These are phyloP conservation scores for Pollenia griseotomentosa DNA, from an alignment of 2,888 invertebrate genomes.

Conservation along the genomic window DNA sequence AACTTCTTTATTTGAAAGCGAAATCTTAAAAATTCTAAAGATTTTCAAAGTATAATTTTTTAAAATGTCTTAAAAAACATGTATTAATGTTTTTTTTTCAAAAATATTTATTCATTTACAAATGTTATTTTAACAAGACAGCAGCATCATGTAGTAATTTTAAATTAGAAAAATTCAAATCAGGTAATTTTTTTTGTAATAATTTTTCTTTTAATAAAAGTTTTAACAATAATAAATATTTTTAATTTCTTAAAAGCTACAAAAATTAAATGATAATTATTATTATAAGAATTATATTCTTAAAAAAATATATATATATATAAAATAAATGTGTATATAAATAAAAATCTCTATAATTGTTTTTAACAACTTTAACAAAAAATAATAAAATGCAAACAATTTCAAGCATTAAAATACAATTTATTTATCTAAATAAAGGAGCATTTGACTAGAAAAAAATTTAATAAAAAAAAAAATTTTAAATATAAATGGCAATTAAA, in stretches of 20 bases:
- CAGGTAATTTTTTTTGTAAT: constrained; percentile 11
- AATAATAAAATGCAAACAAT: constrained; percentile 59
- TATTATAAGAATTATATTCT: constrained; percentile 62
- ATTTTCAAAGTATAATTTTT: no score
- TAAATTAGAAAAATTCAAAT: no score
- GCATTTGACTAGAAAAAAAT: constrained; percentile 71
- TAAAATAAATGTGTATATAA: constrained; percentile 30
- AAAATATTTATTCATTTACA: no score
- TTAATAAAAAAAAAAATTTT: constrained; percentile 33
- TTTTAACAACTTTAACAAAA: constrained; percentile 41
- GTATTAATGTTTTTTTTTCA: no score
- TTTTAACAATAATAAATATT: constrained; percentile 66
- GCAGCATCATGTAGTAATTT: no score
- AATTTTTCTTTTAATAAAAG: constrained; percentile 23
- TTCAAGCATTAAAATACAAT: constrained; percentile 62
- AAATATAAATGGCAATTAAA: constrained; percentile 66
- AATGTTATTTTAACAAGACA: no score
- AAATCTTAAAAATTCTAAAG: no score
- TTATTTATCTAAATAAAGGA: constrained; percentile 67
- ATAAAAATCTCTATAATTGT: constrained; percentile 55
- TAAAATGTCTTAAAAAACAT: no score
- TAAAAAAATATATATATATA: constrained; percentile 21
- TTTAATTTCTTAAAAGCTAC: constrained; percentile 48
- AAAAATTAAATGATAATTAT: constrained; percentile 50
- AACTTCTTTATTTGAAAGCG: no score